phyloP scores from a whole-genome alignment of 2,888 invertebrate species.

The Eudemis profundana region DNA sequence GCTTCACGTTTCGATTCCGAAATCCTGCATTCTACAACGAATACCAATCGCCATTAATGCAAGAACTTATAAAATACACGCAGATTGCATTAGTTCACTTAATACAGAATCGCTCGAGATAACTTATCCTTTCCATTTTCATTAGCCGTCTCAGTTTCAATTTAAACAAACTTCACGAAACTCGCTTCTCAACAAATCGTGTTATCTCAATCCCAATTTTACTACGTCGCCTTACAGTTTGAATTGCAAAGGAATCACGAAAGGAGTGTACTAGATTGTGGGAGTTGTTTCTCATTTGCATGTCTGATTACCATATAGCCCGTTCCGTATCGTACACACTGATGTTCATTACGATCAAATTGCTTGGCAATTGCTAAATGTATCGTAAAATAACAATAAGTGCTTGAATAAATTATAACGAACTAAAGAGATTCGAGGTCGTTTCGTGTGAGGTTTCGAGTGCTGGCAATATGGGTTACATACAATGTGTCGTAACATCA shows the following conservation, averaged over 20 bases:
- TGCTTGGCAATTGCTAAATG: constrained; percentile 14
- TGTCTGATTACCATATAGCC: constrained; percentile 41
- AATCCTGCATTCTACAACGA: constrained; percentile 8
- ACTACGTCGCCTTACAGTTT: neutral
- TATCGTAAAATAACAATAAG: constrained; percentile 26
- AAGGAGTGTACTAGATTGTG: neutral
- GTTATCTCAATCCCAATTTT: neutral
- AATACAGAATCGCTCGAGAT: constrained; percentile 28
- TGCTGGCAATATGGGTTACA: constrained; percentile 10
- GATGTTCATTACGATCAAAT: constrained; percentile 24
- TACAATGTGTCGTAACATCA: neutral
- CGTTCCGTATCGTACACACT: constrained; percentile 17
- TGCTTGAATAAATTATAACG: constrained; percentile 21
- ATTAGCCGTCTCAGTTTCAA: constrained; percentile 25
- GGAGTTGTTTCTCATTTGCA: constrained; percentile 22
- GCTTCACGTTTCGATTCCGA: neutral
- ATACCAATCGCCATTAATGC: constrained; percentile 7
- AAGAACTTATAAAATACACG: constrained; percentile 16
- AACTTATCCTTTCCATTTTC: constrained; percentile 42
- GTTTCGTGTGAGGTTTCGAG: constrained; percentile 2
- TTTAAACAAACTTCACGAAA: constrained; percentile 2
- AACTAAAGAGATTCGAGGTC: constrained; percentile 23
- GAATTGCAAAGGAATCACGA: neutral
- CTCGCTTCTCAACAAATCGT: neutral
- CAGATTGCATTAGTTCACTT: constrained; percentile 32